These are phyloP conservation scores for Salvelinus sp. DNA, from an alignment of 2,113 vertebrate species.

Conservation along the genomic window DNA sequence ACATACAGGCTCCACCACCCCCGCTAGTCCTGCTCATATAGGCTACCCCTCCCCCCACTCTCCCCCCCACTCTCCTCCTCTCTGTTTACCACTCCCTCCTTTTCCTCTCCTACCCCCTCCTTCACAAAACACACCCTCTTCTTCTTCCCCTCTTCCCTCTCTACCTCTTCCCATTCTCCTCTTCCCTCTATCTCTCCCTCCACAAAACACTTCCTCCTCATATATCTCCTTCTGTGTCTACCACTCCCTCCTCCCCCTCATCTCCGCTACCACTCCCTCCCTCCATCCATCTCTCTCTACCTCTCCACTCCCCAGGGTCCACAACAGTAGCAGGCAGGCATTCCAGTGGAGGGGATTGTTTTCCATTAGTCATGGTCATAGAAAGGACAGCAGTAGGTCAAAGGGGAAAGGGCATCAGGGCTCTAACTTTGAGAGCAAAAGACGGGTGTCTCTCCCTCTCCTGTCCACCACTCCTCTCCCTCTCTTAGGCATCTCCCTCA, in stretches of 20 bases:
- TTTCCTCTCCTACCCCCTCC: neutral
- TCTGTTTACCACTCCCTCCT: neutral
- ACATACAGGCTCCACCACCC: conserved; percentile 74
- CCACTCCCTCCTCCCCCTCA: too few relatives aligned
- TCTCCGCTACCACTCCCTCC: neutral
- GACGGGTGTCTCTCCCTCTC: too few relatives aligned
- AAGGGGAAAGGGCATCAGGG: neutral
- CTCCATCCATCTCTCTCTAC: neutral
- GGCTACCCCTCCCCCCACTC: conserved; percentile 20
- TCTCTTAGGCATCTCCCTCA: too few relatives aligned
- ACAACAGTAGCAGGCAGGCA: neutral
- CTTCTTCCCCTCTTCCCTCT: neutral
- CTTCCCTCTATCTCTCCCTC: neutral
- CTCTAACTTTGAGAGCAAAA: too few relatives aligned
- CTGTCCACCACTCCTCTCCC: too few relatives aligned
- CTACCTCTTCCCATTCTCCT: neutral
- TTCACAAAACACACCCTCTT: neutral
- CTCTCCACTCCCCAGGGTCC: neutral
- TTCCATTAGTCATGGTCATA: neutral
- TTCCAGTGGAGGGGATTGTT: neutral
- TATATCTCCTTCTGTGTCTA: neutral
- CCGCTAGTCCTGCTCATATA: conserved; percentile 56
- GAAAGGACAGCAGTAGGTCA: neutral
- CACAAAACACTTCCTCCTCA: neutral
- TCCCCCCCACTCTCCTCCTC: conserved; percentile 2